Evolutionary conservation across 2,113 vertebrate genomes (phyloP), one percentile per base, ranked within the genome.

Genomic region (Panthera uncia): DNA sequence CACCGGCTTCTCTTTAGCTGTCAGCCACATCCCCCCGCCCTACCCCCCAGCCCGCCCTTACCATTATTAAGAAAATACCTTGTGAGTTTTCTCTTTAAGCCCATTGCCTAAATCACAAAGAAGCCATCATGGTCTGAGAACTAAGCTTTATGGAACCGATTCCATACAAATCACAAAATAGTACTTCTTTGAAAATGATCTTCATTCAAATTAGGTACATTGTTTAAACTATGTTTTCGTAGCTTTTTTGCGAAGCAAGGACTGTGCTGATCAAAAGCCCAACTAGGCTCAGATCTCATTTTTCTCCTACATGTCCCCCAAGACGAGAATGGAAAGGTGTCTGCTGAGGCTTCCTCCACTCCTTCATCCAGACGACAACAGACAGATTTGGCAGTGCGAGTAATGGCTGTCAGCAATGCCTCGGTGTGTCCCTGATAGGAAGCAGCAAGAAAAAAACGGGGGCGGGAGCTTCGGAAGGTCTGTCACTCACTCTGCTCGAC

Each of bases 1-100:
- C 74, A 90, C 8, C 73, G 93, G 57, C 74, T 90, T 91, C 68
- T 88, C 52, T 88, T 63, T 7, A 93, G 61, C 55, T 97, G 73
- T 96, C 63, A 85, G 33, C 50, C 55, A 83, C 61, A 81, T 80
- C 16, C 71, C 1, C 45, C 45, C 7, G 45, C 45, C 45, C 87
- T 12, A 89, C 52, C 57, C 57, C 57, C 19, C 1, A 45, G 45
- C 45, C 45, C 45, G 7, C 45, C 29, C 33, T 84, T 91, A 82
- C 8, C 76, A 21, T 82, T 71, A 50, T 82, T 66, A 88, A 16
- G 68, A 90, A 93, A 96, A 65, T 57, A 65, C 45, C 33, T 10
- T 48, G n/a, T 93, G 82, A 83, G 12, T 94, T 14, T 83, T 31
- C 27, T 87, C 36, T 97, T 79, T 73, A 83, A 66, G 52, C 27